Evolutionary conservation across 2,888 invertebrate species (phyloP), one percentile per base, ranked within the genome.

Genomic region (Branchipolynoe longqiensis): DNA sequence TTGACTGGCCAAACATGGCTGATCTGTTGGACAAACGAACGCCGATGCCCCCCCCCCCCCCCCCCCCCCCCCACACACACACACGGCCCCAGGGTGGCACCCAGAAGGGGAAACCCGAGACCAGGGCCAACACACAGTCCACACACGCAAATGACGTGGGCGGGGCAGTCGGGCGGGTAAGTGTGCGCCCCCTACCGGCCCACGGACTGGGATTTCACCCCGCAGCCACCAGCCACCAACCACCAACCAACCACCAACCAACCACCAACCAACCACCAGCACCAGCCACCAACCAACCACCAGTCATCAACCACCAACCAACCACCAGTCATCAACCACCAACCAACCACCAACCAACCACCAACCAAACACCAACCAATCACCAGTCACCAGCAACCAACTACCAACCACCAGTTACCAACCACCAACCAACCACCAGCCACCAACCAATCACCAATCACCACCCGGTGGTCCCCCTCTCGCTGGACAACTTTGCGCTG

Each of bases 91-190:
- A 33, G 78, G 78, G 78, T 41, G 6, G 48, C 78, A 25, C 31
- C 78, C 78, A 18, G n/a, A 48, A 78, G 78, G 41, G 48, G 78
- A 78, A 78, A 78, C 78, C 54, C 78, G 78, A 78, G 31, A 31
- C 78, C 54, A 78, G 25, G 78, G 48, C 41, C 41, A 78, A 78
- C 78, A 78, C 78, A 78, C 78, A 78, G 28, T 78, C 41, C 78
- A 78, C 78, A 78, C 78, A 54, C 41, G 54, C 48, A 78, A 78
- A 78, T 78, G 78, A 78, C 78, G 48, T 78, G 78, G 78, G 78
- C 78, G 78, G 78, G 78, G 78, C 78, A 78, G 78, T 48, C 28
- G 41, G 54, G 78, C n/a, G 54, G 31, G 6, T 78, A 54, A 78
- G 78, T 78, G 78, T 28, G 48, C 22, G 48, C 78, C 54, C 28